phyloP scores from a whole-genome alignment of 2,888 invertebrate genomes.

The Ganaspis brasiliensis region DNA sequence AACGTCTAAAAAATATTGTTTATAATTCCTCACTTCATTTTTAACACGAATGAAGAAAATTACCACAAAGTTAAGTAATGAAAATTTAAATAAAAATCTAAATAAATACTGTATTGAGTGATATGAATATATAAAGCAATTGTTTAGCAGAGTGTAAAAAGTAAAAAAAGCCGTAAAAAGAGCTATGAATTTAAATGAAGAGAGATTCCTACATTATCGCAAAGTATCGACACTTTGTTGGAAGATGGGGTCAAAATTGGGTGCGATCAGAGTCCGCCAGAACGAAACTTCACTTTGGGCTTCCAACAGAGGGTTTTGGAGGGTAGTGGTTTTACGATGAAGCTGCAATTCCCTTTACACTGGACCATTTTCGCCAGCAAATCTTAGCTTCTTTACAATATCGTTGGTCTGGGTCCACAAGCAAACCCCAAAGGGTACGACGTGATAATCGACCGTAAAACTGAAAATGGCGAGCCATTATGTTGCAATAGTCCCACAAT shows the following conservation, averaged over 20 bases:
- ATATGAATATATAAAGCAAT: too few relatives aligned
- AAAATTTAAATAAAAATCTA: too few relatives aligned
- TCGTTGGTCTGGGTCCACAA: conserved; percentile 53
- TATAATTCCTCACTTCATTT: too few relatives aligned
- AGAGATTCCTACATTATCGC: conserved; percentile 34
- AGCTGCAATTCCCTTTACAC: conserved; percentile 76
- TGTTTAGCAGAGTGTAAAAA: background rate
- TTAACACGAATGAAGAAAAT: too few relatives aligned
- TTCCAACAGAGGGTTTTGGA: conserved; percentile 52
- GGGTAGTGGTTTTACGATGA: conserved; percentile 72
- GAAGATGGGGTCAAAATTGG: conserved; percentile 65
- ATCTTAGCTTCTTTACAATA: conserved; percentile 75
- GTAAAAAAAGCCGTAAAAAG: background rate
- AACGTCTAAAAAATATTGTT: too few relatives aligned
- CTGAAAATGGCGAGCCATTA: conserved; percentile 70
- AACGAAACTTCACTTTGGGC: conserved; percentile 63
- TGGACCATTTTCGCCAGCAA: conserved; percentile 63
- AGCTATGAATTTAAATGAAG: conserved; percentile 32
- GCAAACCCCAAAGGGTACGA: conserved; percentile 60
- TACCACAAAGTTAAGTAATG: too few relatives aligned
- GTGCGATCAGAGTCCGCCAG: conserved; percentile 67
- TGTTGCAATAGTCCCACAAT: conserved; percentile 61
- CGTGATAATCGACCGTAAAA: conserved; percentile 79
- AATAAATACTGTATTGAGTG: too few relatives aligned
- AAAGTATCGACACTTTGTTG: conserved; percentile 48